Base-by-base conservation (phyloP, 2,113 vertebrate genomes). In the Rhabdornis inornatus region DNA sequence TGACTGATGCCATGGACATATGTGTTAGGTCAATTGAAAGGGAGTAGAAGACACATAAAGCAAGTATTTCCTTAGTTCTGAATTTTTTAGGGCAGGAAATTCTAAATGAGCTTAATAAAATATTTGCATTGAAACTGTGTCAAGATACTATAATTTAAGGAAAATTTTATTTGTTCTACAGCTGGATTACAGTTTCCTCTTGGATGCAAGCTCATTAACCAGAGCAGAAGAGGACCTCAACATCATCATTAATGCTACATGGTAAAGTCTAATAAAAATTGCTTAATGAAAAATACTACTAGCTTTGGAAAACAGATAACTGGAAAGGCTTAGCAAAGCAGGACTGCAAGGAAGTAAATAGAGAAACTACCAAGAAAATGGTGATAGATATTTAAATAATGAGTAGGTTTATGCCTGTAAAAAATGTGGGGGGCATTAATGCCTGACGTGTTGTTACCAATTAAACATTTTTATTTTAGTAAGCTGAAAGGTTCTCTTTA, bases 151-250 rank as follows among this genome's bases (percentile, higher is more conserved):
- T 78, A 30, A 55, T 56, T 66, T 35, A 45, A 71, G 53, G 11
- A 87, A 85, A 69, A 57, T 39, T 42, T 68, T 81, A 13, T 96
- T 80, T 96, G 28, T 92, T 87, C 70, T 97, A 20, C 95, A 99
- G 99, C 72, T 98, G 91, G 98, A 99, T 65, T 95, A 99, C 78
- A 99, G 97, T 96, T 99, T 99, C 94, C 96, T 99, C 33, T 95
- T 99, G 96, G 99, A 99, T 79, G 98, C 98, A 55, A 99, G 97
- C 82, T 99, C 98, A 0, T 98, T 99, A 96, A 98, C 97, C 97
- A 98, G 95, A 75, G 98, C 98, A 57, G 98, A 98, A 28, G 97
- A 98, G 14, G 98, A 99, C 60, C 94, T 99, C 88, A 86, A 15
- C 85, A 98, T 99, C 96, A 97, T 96, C 13, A 35, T 99, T 61